Evolutionary conservation across 2,888 invertebrate species (phyloP).

Genomic region (Melanostoma scalare): DNA sequence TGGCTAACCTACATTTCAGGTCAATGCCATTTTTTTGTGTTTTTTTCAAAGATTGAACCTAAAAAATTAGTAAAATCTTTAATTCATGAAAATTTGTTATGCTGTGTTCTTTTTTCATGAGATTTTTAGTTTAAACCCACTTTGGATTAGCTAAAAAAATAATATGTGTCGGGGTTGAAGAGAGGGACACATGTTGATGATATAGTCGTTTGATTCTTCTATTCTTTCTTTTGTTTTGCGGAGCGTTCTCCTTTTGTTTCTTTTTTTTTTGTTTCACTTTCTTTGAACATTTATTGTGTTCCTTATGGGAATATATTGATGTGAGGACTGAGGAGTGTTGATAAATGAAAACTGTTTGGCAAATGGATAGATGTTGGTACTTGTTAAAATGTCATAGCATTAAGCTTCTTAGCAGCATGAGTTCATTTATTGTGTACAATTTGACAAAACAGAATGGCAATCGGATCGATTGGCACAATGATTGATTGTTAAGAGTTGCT

Average conservation of each 20-base stretch:
- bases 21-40: no score
- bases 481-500: constrained; percentile 27
- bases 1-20: no score
- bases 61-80: no score
- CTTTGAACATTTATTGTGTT: background rate
- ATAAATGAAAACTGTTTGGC: constrained; percentile 52
- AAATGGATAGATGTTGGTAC: constrained; percentile 36
- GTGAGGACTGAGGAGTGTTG: constrained; percentile 44
- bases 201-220: constrained; percentile 30
- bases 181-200: constrained; percentile 50
- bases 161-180: constrained; percentile 36
- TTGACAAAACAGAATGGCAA: constrained; percentile 16
- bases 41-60: no score
- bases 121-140: no score
- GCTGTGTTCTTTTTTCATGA: no score
- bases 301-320: constrained; percentile 4
- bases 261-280: constrained; percentile 1
- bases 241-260: constrained; percentile 7
- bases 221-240: constrained; percentile 6
- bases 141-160: constrained; percentile 50
- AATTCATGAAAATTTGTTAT: no score
- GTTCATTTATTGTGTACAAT: constrained; percentile 47
- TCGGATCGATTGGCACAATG: constrained; percentile 42
- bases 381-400: constrained; percentile 58
- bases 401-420: constrained; percentile 58